Evolutionary conservation across 2,113 vertebrate genomes (phyloP).

Genomic region (Crotalus helleri): DNA sequence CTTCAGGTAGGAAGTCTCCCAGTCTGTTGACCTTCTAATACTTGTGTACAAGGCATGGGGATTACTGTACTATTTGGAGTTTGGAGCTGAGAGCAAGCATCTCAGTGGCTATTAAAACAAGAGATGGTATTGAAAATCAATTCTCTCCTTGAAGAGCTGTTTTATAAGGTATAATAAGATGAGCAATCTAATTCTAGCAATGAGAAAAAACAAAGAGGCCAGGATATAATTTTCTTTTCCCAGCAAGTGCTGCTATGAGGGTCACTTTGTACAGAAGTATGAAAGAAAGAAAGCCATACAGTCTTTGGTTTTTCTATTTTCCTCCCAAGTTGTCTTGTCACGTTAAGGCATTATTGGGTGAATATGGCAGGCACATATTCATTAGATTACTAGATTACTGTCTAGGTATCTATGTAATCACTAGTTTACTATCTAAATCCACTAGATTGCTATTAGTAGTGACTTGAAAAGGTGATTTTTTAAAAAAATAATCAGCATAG

Average conservation of each 20-base stretch:
- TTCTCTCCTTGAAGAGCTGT: conserved; percentile 61
- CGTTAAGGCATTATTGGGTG: background rate
- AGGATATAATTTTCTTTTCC: conserved; percentile 60
- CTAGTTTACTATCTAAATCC: background rate
- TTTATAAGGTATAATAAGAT: conserved; percentile 66
- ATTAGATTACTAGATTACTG: background rate
- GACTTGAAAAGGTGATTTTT: background rate
- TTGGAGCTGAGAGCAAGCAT: conserved; percentile 22
- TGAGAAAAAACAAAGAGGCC: conserved; percentile 61
- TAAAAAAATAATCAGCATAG: background rate
- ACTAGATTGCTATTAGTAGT: background rate
- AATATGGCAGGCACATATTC: background rate
- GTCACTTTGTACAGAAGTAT: conserved; percentile 51
- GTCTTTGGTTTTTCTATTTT: background rate
- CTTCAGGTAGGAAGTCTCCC: background rate
- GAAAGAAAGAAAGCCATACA: conserved; percentile 3
- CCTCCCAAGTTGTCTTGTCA: background rate
- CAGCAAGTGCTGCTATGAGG: conserved; percentile 56
- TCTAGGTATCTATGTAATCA: background rate
- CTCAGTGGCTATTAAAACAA: conserved; percentile 51
- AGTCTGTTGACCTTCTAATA: background rate
- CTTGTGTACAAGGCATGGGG: background rate
- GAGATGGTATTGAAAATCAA: conserved; percentile 57
- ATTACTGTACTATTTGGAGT: conserved; percentile 26
- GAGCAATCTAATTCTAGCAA: conserved; percentile 66